Evolutionary conservation across 2,888 invertebrate genomes (phyloP).

Genomic region (Caenorhabditis doughertyi): DNA sequence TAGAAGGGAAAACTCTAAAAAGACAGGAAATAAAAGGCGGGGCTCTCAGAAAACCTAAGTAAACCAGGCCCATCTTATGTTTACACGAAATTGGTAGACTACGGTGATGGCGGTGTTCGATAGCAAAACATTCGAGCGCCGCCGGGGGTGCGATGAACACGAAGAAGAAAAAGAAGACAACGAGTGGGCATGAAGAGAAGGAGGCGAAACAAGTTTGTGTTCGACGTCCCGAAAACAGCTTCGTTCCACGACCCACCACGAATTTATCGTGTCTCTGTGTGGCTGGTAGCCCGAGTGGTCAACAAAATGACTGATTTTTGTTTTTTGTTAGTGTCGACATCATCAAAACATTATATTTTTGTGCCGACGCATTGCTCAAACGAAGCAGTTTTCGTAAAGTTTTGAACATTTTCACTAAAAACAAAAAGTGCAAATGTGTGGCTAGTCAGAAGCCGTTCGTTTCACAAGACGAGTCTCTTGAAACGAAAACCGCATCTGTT

Average conservation of each 20-base stretch:
- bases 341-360: conserved; percentile 63
- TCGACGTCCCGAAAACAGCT: conserved; percentile 60
- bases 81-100: conserved; percentile 63
- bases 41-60: conserved; percentile 52
- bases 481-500: background rate
- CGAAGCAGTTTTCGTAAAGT: conserved; percentile 21
- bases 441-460: background rate
- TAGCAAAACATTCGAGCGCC: conserved; percentile 58
- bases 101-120: conserved; percentile 48
- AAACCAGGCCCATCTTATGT: conserved; percentile 59
- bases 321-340: conserved; percentile 61
- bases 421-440: conserved; percentile 46
- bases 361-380: conserved; percentile 36
- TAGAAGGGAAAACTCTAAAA: background rate
- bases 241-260: conserved; percentile 58
- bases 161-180: conserved; percentile 42
- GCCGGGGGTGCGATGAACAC: conserved; percentile 50
- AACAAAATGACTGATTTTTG: conserved; percentile 64
- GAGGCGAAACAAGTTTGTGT: conserved; percentile 63
- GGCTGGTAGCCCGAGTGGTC: conserved; percentile 58
- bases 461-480: background rate
- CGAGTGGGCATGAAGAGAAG: conserved; percentile 33
- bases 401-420: conserved; percentile 4
- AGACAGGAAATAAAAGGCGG: conserved; percentile 15
- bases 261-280: conserved; percentile 57